Evolutionary conservation across 2,888 invertebrate species (phyloP).

Genomic region (Phoenoteleia sp.): DNA sequence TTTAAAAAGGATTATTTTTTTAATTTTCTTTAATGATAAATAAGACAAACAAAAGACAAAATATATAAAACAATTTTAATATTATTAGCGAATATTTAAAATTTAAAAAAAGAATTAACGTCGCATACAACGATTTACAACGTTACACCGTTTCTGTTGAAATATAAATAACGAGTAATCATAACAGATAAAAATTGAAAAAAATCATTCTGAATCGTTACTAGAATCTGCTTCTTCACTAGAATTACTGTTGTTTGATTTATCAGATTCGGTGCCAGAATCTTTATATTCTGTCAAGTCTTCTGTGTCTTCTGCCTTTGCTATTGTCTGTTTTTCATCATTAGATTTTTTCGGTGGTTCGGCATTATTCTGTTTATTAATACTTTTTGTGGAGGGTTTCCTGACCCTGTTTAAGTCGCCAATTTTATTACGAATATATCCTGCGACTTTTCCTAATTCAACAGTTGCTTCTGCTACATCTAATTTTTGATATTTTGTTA

Average conservation of each 20-base stretch:
- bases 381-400: not conserved
- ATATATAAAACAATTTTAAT: no score
- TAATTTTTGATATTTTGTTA: slow-evolving; percentile 1
- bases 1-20: no score
- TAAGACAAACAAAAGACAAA: no score
- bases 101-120: no score
- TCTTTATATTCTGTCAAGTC: not conserved
- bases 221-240: not conserved
- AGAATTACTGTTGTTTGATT: not conserved
- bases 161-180: no score
- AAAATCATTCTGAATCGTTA: not conserved
- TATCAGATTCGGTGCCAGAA: not conserved
- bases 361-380: not conserved
- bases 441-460: not conserved
- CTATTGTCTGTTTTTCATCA: not conserved
- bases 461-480: not conserved
- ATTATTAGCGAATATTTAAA: no score
- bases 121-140: no score
- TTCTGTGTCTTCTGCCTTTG: not conserved
- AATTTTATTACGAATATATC: not conserved
- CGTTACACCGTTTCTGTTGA: no score
- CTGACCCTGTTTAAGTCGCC: not conserved
- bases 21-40: no score
- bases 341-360: not conserved
- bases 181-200: no score